phyloP scores from a whole-genome alignment of 1,140 invertebrate genomes.

The Musca vetustissima region DNA sequence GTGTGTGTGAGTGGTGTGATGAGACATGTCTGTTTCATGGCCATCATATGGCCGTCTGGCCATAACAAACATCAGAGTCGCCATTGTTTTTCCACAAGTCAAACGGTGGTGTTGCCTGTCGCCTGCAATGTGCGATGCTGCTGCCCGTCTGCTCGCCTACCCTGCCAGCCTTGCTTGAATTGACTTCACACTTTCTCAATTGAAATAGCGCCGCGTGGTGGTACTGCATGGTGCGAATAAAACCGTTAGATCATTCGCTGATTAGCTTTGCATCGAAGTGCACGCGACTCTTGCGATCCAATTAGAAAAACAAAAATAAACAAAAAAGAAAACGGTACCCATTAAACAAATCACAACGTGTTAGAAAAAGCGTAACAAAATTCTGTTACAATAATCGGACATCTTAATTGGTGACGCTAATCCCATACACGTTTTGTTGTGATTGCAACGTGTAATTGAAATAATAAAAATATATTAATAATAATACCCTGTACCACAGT shows the following conservation, averaged over 20 bases:
- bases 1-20: too few species aligned
- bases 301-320: not conserved
- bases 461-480: too few species aligned
- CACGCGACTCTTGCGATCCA: not conserved
- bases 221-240: constrained; percentile 7
- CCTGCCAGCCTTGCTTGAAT: too few species aligned
- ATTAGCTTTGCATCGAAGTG: constrained; percentile 6
- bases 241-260: constrained; percentile 19
- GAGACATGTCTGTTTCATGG: not conserved
- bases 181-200: too few species aligned
- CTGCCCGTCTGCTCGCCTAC: too few species aligned
- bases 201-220: too few species aligned
- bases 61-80: constrained; percentile 5
- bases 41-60: too few species aligned
- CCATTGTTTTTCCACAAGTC: not conserved
- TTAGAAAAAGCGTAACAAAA: not conserved
- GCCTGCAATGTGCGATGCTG: not conserved
- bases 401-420: constrained; percentile 1
- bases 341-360: not conserved
- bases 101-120: not conserved
- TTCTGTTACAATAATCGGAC: constrained; percentile 11
- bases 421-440: too few species aligned
- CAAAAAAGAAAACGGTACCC: not conserved
- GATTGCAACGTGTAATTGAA: too few species aligned
- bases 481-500: too few species aligned